Conservation (phyloP, 2,797 vertebrate genomes). For the Epinephelus coioides region DNA sequence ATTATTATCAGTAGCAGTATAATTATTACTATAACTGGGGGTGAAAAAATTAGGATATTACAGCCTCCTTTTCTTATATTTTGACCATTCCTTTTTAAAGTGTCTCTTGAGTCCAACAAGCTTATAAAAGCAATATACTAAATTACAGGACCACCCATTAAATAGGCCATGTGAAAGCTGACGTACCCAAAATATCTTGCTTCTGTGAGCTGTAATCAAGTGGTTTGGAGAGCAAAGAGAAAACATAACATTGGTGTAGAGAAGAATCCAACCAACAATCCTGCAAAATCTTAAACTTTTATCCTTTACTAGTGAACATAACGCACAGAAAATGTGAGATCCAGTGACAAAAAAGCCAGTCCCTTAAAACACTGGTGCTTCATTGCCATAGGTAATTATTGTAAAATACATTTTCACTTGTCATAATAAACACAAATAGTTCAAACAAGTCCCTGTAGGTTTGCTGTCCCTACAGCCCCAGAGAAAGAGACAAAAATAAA, state of each 20-base stretch:
- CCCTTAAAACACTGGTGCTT: neutral
- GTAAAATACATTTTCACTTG: neutral
- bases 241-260: neutral
- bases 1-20: too few relatives aligned
- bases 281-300: neutral
- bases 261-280: neutral
- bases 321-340: neutral
- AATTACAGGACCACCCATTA: neutral
- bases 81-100: neutral
- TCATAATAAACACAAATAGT: slow-evolving; percentile 8
- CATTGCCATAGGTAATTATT: neutral
- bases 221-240: neutral
- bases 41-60: neutral
- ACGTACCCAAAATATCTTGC: neutral
- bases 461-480: slow-evolving; percentile 3
- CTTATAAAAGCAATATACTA: neutral
- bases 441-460: neutral
- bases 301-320: neutral
- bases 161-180: neutral
- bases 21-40: too few relatives aligned
- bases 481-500: slow-evolving; percentile 52
- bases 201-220: neutral
- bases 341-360: neutral
- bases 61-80: neutral
- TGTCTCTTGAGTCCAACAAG: neutral